Evolutionary conservation across 2,113 vertebrate species (phyloP), one percentile per base, ranked within the genome.

Genomic region (Ctenomys sociabilis): DNA sequence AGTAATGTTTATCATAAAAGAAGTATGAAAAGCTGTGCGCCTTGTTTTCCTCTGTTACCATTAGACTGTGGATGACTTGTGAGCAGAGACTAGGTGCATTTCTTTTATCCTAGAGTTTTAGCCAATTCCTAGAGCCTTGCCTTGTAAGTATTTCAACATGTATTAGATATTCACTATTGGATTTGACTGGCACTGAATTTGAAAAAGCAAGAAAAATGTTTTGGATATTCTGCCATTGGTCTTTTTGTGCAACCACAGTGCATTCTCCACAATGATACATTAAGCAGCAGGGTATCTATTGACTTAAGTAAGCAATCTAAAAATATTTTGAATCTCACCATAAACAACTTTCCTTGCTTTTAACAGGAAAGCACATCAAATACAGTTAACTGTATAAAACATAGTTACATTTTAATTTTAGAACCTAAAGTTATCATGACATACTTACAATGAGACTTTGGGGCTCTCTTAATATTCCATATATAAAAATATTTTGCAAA

Each of bases 281-380:
- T 96, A 92, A 97, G 32, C 94, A 86, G 43, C 61, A 91, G 90
- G 35, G 19, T 93, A 78, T 93, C 90, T 93, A 85, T 89, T 92
- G 77, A 95, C 66, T 96, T 96, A 95, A 90, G 90, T 92, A 97
- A 94, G 92, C 72, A 88, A 70, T 93, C 94, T 96, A 96, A 97
- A 97, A 96, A 95, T 97, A 92, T 96, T 97, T 96, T 95, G 35
- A n/a, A 92, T 94, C 61, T 92, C 68, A 75, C 92, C 32, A 90
- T 95, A 96, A 97, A 95, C 90, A 96, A 93, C 35, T 95, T 88
- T n/a, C 32, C 77, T 94, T 80, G 49, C 84, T 97, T 54, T 83
- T 96, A 96, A 93, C 16, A 83, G 28, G 52, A 88, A 96, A 93
- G 45, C 88, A 88, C n/a, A 94, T 95, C 26, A 97, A 91, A 97